Percentiles rank a stretch among this genome's conserved stretches.
Conservation (phyloP, 2,888 invertebrate species). For the Heliconius sara region DNA sequence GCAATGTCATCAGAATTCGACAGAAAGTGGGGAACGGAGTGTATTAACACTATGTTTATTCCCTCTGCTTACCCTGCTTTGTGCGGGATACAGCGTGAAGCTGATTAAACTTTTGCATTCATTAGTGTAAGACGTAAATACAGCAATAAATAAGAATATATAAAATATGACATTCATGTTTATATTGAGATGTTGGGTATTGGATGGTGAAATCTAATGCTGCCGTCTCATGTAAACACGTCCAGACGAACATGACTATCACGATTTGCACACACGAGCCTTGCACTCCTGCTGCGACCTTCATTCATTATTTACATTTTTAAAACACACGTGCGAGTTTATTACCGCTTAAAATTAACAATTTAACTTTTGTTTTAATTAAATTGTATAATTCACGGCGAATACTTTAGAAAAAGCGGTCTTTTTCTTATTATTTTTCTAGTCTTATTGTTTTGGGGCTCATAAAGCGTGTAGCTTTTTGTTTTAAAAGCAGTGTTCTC, state of each 20-base stretch:
- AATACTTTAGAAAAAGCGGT: not conserved
- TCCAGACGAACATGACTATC: not conserved
- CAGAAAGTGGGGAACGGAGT: too few relatives aligned
- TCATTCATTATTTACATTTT: not conserved
- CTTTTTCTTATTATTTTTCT: constrained; percentile 22
- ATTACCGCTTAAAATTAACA: not conserved
- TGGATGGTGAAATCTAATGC: constrained; percentile 8
- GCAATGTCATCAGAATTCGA: too few relatives aligned
- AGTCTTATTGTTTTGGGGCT: constrained; percentile 53
- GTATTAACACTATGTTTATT: too few relatives aligned
- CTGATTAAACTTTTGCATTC: too few relatives aligned
- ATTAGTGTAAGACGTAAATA: not conserved
- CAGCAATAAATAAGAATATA: not conserved
- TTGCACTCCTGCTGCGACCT: not conserved
- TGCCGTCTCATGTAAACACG: constrained; percentile 3
- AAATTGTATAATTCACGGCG: not conserved
- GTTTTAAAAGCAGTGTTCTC: constrained; percentile 62
- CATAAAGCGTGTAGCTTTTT: constrained; percentile 74
- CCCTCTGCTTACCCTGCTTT: too few relatives aligned
- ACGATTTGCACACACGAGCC: not conserved
- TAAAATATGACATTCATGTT: not conserved
- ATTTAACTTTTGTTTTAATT: not conserved
- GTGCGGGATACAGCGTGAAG: too few relatives aligned
- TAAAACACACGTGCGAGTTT: not conserved
- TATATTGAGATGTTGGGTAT: not conserved